Conservation (phyloP, 2,113 vertebrate species). For the Cynopterus brachyotis region DNA sequence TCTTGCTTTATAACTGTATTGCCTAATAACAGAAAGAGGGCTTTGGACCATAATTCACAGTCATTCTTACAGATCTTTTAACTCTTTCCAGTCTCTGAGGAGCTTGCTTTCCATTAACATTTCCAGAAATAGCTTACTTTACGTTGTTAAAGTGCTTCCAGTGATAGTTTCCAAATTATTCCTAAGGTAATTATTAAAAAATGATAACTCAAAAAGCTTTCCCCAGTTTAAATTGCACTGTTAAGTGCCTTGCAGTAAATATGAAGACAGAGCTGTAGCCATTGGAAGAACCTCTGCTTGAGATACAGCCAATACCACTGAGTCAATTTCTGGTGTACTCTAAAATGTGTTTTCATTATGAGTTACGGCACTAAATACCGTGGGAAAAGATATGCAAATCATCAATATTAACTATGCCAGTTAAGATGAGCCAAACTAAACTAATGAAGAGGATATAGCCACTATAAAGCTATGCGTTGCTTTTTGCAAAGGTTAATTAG, state of each 20-base stretch:
- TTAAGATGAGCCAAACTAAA: constrained; percentile 76
- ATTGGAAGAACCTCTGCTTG: constrained; percentile 52
- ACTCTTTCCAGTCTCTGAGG: constrained; percentile 57
- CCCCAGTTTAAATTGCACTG: constrained; percentile 59
- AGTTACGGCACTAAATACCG: constrained; percentile 71
- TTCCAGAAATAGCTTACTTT: constrained; percentile 57
- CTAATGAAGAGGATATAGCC: constrained; percentile 78
- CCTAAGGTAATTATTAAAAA: constrained; percentile 62
- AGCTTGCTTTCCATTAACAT: constrained; percentile 56
- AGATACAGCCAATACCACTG: constrained; percentile 39
- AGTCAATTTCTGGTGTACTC: constrained; percentile 70
- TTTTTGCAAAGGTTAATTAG: constrained; percentile 80
- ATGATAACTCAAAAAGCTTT: constrained; percentile 58
- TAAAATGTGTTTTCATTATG: constrained; percentile 79
- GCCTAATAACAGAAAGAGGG: constrained; percentile 55
- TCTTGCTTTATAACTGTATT: constrained; percentile 38
- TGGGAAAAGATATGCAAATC: constrained; percentile 81
- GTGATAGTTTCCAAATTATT: constrained; percentile 54
- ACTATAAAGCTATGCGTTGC: constrained; percentile 70
- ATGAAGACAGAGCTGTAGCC: constrained; percentile 39
- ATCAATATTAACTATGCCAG: constrained; percentile 74
- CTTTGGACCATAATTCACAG: constrained; percentile 68
- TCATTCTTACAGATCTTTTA: constrained; percentile 61
- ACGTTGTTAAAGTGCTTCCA: constrained; percentile 19
- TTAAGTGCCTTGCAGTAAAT: constrained; percentile 73